Evolutionary conservation across 2,888 invertebrate species (phyloP), one percentile per base, ranked within the genome.

Genomic region (Melieria picta): DNA sequence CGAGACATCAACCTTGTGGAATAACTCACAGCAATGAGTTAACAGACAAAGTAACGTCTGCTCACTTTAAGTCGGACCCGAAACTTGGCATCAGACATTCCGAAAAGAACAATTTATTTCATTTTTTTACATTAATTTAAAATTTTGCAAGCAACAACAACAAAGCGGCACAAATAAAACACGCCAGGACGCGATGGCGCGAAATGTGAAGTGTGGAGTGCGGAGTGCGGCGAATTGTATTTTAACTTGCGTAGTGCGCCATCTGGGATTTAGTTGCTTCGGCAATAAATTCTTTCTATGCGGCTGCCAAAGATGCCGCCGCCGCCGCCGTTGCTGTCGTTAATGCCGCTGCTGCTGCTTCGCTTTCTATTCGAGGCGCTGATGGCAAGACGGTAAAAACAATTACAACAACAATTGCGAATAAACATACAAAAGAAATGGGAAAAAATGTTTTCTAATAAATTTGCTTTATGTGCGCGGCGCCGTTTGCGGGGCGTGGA

Each of bases 401-500:
- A 83, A 84, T 82, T 83, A 83, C 82, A 84, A 84, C 80, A 83
- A 82, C 81, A 82, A 82, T 81, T 81, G 80, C 82, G 83, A 81
- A 83, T 79, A 82, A 84, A 82, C 82, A 83, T 81, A 81, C 83
- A 85, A 83, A 83, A 76, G 81, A 80, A 84, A 82, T 80, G 74
- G 70, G 30, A 74, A 77, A 75, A 75, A 78, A 84, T 82, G 80
- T 82, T 85, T 85, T 85, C 85, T 86, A 85, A 85, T 85, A 85
- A 85, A 86, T 85, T 86, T 85, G 81, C 83, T 86, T 83, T 84
- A 85, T 85, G 85, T 83, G 83, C 80, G 80, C 82, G 78, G 30
- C 80, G 71, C 78, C 77, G 79, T 77, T 75, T 77, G 76, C 72
- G 75, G 62, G 58, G 65, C 62, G 60, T 52, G 7, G 45, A 5